Conservation (phyloP, 2,113 vertebrate species). For the Ailurus styani region DNA sequence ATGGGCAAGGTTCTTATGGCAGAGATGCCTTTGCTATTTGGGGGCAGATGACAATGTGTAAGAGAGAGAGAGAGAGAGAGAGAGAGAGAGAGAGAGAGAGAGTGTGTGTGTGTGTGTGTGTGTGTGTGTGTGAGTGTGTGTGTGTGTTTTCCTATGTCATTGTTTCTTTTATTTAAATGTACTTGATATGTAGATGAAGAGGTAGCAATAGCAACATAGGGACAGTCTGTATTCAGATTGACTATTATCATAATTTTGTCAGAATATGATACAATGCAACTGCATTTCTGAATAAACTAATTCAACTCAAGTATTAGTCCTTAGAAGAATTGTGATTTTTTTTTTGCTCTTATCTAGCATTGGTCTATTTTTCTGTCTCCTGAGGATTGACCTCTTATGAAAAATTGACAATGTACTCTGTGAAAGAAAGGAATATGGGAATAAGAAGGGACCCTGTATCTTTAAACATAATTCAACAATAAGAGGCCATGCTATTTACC, state of each 20-base stretch:
- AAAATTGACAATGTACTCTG: conserved; percentile 45
- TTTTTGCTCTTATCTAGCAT: conserved; percentile 29
- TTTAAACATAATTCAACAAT: conserved; percentile 49
- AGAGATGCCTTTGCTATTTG: conserved; percentile 49
- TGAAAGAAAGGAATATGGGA: background rate
- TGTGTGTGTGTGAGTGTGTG: background rate
- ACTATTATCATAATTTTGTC: conserved; percentile 40
- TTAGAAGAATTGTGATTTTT: conserved; percentile 52
- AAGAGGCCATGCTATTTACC: conserved; percentile 29
- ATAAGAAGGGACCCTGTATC: background rate
- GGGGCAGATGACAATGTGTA: background rate
- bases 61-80: too few species aligned
- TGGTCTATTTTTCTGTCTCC: conserved; percentile 44
- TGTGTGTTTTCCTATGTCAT: conserved; percentile 30
- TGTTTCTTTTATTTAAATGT: conserved; percentile 40
- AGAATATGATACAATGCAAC: conserved; percentile 38
- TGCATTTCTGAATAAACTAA: conserved; percentile 36
- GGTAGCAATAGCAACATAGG: background rate
- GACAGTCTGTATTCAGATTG: background rate
- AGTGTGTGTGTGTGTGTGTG: background rate
- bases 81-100: too few species aligned
- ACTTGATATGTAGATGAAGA: conserved; percentile 34
- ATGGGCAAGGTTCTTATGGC: conserved; percentile 36
- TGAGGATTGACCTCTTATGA: conserved; percentile 24
- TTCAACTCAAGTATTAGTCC: conserved; percentile 45